A percentile compares a stretch with the other conserved stretches of the same genome.
Conservation (phyloP, 2,113 vertebrate genomes). For the Serilophus lunatus region DNA sequence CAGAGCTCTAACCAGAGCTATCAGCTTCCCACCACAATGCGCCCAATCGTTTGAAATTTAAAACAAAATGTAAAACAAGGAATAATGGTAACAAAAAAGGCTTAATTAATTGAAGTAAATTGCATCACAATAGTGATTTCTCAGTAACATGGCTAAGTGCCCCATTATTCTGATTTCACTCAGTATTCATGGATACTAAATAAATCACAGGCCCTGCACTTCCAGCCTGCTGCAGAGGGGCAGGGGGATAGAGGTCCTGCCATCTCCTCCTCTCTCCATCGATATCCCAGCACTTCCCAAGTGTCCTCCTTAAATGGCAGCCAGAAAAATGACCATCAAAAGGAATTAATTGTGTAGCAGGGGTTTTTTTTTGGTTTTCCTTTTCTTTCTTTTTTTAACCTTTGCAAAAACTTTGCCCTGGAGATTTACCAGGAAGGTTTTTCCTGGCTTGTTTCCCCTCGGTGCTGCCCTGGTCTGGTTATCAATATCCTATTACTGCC, state of each 20-base stretch:
- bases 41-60: slow-evolving; percentile 45
- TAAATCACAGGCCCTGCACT: slow-evolving; percentile 48
- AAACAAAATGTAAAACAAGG: slow-evolving; percentile 70
- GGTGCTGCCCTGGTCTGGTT: background rate
- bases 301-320: background rate
- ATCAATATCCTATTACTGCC: slow-evolving; percentile 22
- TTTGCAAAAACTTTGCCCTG: background rate
- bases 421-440: slow-evolving; percentile 17
- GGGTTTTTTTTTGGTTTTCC: accelerated
- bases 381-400: background rate
- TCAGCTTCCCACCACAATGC: slow-evolving; percentile 30
- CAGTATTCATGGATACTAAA: slow-evolving; percentile 57
- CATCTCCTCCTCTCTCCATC: background rate
- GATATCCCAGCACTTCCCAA: slow-evolving; percentile 4
- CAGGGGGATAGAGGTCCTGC: slow-evolving; percentile 41
- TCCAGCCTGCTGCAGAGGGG: slow-evolving; percentile 1
- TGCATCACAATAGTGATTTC: slow-evolving; percentile 70
- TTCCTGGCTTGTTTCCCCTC: background rate
- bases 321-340: background rate
- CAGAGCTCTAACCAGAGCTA: background rate
- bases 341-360: background rate
- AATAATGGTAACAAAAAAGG: slow-evolving; percentile 66
- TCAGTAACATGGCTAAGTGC: slow-evolving; percentile 65
- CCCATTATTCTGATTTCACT: slow-evolving; percentile 68
- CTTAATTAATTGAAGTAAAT: slow-evolving; percentile 68